These are phyloP conservation scores for Vespertilio murinus DNA, from an alignment of 2,797 vertebrate species.

Conservation along the genomic window DNA sequence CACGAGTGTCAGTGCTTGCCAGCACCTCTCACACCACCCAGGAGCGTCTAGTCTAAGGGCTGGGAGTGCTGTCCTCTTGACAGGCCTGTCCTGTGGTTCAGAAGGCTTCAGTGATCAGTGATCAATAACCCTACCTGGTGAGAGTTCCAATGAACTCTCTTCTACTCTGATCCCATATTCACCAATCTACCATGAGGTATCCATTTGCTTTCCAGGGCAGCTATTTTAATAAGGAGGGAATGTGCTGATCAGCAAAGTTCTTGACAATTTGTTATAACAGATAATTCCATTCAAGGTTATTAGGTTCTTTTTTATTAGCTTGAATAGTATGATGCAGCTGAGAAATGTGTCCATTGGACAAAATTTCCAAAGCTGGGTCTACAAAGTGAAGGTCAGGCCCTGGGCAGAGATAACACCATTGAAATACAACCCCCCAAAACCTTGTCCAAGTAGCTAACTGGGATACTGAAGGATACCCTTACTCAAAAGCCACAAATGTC, in stretches of 20 bases:
- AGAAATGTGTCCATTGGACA: neutral
- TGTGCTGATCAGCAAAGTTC: neutral
- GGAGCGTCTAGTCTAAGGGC: neutral
- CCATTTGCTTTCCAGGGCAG: neutral
- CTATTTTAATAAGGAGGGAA: neutral
- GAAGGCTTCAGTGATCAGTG: neutral
- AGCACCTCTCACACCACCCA: neutral
- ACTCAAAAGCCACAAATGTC: neutral
- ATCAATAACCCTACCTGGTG: neutral
- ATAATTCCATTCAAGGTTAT: neutral
- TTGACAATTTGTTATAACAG: neutral
- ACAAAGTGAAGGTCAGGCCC: neutral
- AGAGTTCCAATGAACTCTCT: neutral
- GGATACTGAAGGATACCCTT: neutral
- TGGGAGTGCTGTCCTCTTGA: neutral
- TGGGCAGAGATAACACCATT: neutral
- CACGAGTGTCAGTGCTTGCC: accelerated
- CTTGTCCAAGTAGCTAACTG: neutral
- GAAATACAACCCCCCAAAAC: neutral
- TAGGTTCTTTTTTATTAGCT: neutral
- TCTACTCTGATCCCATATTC: neutral
- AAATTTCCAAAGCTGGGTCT: neutral
- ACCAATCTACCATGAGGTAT: neutral
- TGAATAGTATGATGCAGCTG: neutral
- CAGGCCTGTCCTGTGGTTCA: neutral